Base-by-base conservation (phyloP, 2,113 vertebrate species). In the Syngnathus scovelli region DNA sequence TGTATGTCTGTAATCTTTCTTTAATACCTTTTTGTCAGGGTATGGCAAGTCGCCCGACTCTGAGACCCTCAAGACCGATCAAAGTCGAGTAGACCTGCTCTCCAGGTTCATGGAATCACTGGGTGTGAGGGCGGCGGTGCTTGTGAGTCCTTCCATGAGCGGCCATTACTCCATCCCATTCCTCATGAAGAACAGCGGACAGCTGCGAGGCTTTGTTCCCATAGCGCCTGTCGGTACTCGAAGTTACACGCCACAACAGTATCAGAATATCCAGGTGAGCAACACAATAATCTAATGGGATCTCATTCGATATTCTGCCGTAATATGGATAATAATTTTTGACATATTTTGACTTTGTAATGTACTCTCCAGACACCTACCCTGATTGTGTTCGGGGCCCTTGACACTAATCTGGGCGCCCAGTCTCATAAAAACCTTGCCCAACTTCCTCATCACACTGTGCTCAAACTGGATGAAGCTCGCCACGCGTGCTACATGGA, bases 401-500 rank as follows among this genome's bases (percentile, higher is more conserved):
- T 82, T 71, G 97, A 98, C 79, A 90, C 83, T 0, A 80, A 85
- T 54, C 87, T 97, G 78, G 96, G 93, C 1, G 83, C 43, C n/a
- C 92, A 96, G 84, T 95, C 96, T 9, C 91, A 98, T 85, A 91
- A 87, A 89, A 95, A 90, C 80, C 94, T 98, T 46, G 91, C 71
- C 44, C 90, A 95, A 66, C 91, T 98, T 67, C 95, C 95, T 1
- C 64, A 88, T 76, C 93, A 95, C 87, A 90, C 43, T 0, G 90
- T 93, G 58, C 90, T 92, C 0, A 87, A 92, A 81, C 67, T 98
- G 52, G 82, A 78, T 0, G 81, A 85, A 0, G 96, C 96, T 0
- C 92, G 94, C 12, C 97, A 99, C 0, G 95, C 95, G 71, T 97
- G 95, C 87, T 98, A 98, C 90, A 88, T 96, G 90, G 95, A 98